These are phyloP conservation scores for Microctenopoma lineatum DNA, from an alignment of 2,797 vertebrate genomes.

Conservation along the genomic window DNA sequence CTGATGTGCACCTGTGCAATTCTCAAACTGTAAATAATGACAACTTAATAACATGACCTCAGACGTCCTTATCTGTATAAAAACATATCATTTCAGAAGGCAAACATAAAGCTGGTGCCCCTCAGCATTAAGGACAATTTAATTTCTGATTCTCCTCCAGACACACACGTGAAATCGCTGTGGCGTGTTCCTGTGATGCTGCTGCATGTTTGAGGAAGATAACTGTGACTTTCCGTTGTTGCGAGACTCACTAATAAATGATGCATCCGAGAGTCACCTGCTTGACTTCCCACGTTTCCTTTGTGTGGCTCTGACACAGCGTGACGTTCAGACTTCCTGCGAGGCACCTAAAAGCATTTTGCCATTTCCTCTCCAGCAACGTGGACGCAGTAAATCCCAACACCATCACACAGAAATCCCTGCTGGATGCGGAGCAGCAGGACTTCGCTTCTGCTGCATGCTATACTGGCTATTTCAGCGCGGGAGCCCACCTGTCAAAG, in stretches of 20 bases:
- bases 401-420: conserved; percentile 33
- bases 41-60: background rate
- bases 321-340: conserved; percentile 41
- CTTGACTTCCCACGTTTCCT: conserved; percentile 69
- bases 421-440: conserved; percentile 26
- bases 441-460: conserved; percentile 11
- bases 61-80: background rate
- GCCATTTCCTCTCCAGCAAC: conserved; percentile 53
- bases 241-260: conserved; percentile 56
- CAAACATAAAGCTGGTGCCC: background rate
- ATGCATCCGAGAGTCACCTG: conserved; percentile 64
- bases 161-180: conserved; percentile 14
- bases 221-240: conserved; percentile 44
- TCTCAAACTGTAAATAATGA: background rate
- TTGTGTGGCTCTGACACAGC: conserved; percentile 40
- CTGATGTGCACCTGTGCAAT: background rate
- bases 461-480: conserved; percentile 23
- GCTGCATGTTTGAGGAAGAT: conserved; percentile 59
- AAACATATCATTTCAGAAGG: background rate
- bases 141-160: conserved; percentile 2
- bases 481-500: conserved; percentile 33
- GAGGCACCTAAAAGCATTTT: conserved; percentile 71
- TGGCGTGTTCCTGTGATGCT: conserved; percentile 1
- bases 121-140: background rate
- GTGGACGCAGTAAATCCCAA: conserved; percentile 19